These are phyloP conservation scores for Gallinago undulata DNA, from an alignment of 2,113 vertebrate genomes.

Conservation along the genomic window DNA sequence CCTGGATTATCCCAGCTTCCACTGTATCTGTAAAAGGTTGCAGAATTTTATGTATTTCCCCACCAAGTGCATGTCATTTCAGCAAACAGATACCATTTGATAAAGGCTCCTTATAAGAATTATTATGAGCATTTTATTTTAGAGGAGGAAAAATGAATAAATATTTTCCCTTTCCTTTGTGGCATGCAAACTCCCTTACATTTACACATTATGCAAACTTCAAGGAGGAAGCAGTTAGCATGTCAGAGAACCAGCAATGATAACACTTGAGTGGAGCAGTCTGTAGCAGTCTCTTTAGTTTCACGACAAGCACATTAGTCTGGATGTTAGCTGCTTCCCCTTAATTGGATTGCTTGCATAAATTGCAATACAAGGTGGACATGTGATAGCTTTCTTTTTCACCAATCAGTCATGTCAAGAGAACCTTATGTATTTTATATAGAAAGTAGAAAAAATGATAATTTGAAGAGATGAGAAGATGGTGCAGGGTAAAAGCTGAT, in stretches of 20 bases:
- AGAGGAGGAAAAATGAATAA: not conserved
- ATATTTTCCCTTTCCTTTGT: not conserved
- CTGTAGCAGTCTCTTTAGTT: constrained; percentile 35
- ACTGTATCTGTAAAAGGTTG: not conserved
- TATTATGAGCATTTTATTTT: constrained; percentile 55
- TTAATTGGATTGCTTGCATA: constrained; percentile 88
- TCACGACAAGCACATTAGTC: constrained; percentile 49
- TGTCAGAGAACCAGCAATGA: not conserved
- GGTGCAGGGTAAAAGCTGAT: constrained; percentile 71
- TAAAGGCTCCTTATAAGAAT: constrained; percentile 20
- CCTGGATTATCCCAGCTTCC: not conserved
- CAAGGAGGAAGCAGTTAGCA: constrained; percentile 16
- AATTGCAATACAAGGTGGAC: constrained; percentile 79
- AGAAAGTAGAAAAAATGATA: constrained; percentile 72
- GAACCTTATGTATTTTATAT: constrained; percentile 54
- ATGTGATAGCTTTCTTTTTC: constrained; percentile 67
- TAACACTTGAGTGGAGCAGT: not conserved
- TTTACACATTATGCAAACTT: constrained; percentile 18
- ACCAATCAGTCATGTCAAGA: constrained; percentile 63
- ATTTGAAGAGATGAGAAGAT: constrained; percentile 77
- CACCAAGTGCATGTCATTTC: not conserved
- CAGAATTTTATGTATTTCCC: not conserved
- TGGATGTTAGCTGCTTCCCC: constrained; percentile 48
- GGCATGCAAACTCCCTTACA: not conserved
- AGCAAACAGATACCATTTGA: not conserved